A percentile compares a stretch with the other conserved stretches of the same genome.
Evolutionary conservation across 2,113 vertebrate species (phyloP).

Genomic region (Poeciliopsis occidentalis): DNA sequence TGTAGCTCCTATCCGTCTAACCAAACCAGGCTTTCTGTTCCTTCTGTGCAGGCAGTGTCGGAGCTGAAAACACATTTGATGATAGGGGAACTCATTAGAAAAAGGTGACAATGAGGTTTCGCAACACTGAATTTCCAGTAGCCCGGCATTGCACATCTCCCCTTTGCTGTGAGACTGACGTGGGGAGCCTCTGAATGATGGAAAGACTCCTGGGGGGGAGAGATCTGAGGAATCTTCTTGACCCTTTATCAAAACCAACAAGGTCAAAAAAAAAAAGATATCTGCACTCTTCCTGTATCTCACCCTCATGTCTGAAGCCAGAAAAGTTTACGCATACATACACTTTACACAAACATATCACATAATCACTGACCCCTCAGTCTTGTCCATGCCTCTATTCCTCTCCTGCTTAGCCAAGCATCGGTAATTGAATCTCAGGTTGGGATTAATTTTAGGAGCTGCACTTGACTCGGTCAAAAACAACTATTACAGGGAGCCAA

Average conservation of each 20-base stretch:
- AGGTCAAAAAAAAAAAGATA: conserved; percentile 26
- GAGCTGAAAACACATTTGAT: conserved; percentile 68
- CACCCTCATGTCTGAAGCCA: conserved; percentile 32
- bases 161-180: conserved; percentile 54
- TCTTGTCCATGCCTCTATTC: conserved; percentile 51
- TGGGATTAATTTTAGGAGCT: conserved; percentile 99
- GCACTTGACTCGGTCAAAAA: conserved; percentile 99
- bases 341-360: conserved; percentile 52
- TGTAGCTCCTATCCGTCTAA: conserved; percentile 33
- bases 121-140: conserved; percentile 67
- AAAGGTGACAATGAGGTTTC: conserved; percentile 87
- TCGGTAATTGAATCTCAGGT: conserved; percentile 99
- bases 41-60: conserved; percentile 56
- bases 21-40: conserved; percentile 34
- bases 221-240: conserved; percentile 33
- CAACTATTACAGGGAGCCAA: conserved; percentile 96
- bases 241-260: conserved; percentile 35
- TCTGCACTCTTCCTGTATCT: conserved; percentile 33
- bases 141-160: conserved; percentile 67
- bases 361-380: conserved; percentile 50
- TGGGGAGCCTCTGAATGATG: conserved; percentile 62
- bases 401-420: conserved; percentile 82
- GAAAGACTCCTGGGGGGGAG: conserved; percentile 24
- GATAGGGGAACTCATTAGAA: conserved; percentile 81
- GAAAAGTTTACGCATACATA: conserved; percentile 56